Evolutionary conservation across 2,113 vertebrate genomes (phyloP).

Genomic region (Channa argus): DNA sequence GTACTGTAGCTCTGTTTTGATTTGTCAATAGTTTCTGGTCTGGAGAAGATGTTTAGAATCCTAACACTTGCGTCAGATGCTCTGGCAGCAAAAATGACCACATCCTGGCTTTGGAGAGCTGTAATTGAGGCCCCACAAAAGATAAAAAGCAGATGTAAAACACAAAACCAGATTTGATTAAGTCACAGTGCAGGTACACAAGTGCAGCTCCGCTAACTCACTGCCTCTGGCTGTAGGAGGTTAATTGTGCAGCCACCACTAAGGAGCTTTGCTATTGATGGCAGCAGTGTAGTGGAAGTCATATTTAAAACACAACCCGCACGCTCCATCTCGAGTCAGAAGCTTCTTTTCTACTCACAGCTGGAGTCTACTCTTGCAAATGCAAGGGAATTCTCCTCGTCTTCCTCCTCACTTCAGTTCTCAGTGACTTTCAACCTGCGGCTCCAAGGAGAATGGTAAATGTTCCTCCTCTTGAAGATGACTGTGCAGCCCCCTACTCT

Average conservation of each 20-base stretch:
- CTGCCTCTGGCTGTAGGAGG: not conserved
- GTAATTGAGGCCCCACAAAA: not conserved
- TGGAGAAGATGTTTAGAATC: constrained; percentile 15
- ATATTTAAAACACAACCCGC: constrained; percentile 43
- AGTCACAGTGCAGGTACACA: constrained; percentile 2
- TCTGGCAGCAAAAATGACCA: not conserved
- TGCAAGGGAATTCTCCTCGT: constrained; percentile 20
- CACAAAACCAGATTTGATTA: not conserved
- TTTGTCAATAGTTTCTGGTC: constrained; percentile 29
- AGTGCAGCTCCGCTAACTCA: not conserved
- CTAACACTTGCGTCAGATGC: constrained; percentile 1
- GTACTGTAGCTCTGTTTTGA: constrained; percentile 14
- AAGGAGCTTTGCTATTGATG: constrained; percentile 31
- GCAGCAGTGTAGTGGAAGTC: constrained; percentile 14
- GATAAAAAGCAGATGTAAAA: constrained; percentile 4
- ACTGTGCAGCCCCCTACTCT: constrained; percentile 4
- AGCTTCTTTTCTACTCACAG: constrained; percentile 24
- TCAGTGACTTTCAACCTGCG: constrained; percentile 3
- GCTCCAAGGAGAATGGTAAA: constrained; percentile 30
- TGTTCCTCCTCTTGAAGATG: constrained; percentile 20
- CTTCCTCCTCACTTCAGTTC: constrained; percentile 16
- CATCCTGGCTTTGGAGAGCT: not conserved
- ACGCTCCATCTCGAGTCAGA: constrained; percentile 10
- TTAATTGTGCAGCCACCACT: not conserved
- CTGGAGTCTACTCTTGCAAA: constrained; percentile 39